Evolutionary conservation across 2,888 invertebrate species (phyloP), one percentile per base, ranked within the genome.

Genomic region (Polydrusus pterygomalis): DNA sequence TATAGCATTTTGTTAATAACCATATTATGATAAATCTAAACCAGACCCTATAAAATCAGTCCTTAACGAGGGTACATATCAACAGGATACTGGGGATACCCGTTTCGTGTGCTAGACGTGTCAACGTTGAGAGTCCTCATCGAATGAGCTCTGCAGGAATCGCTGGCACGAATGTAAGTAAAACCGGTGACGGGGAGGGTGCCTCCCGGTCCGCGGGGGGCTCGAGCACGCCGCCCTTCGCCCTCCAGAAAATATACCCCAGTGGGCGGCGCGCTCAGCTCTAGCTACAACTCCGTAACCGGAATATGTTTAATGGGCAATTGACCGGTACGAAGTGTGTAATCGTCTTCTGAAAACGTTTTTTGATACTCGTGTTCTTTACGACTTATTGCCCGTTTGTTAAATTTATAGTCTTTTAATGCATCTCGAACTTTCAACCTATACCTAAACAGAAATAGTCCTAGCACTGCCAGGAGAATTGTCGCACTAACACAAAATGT

Each of bases 201-300:
- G 88, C 91, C 91, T 84, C 90, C 91, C 64, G 88, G 88, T 74
- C 87, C 87, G 74, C 86, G 82, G 17, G 86, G 85, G 87, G 88
- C 88, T 75, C 90, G 89, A 79, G 87, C 87, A 84, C 87, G 88
- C 87, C 88, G 84, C 82, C 87, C 87, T 83, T 87, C 87, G 82
- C 87, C 87, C 81, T 87, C 88, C 90, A 94, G 90, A 91, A 92
- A 94, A 90, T 90, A 94, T 89, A 91, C 93, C 92, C 78, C 90
- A 90, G 88, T 84, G 83, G 91, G 93, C 90, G 95, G 95, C 92
- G 95, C 95, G 94, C 95, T 95, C 89, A 95, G 94, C 91, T 96
- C 95, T 95, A 96, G 96, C 95, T 96, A 96, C 94, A 96, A 95
- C 88, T 96, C 96, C 90, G 96, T 96, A 84, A 96, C 95, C 81